Evolutionary conservation across 2,888 invertebrate species (phyloP).

Genomic region (Coenonympha arcania): DNA sequence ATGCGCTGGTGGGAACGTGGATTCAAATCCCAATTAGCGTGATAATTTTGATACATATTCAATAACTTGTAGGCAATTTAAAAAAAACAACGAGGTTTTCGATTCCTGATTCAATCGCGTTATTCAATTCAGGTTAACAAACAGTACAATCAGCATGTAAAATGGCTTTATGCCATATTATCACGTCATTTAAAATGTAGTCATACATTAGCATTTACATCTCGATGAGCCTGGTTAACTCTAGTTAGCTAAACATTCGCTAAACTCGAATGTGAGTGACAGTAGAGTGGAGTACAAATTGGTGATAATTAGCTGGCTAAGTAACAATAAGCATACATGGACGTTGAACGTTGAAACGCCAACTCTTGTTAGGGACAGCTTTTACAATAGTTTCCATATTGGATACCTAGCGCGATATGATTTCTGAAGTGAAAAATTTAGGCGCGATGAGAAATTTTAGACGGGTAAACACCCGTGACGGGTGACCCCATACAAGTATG

Average conservation of each 20-base stretch:
- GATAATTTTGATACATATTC: too few species aligned
- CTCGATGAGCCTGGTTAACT: slow-evolving; percentile 10
- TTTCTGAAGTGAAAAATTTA: too few species aligned
- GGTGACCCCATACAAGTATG: too few species aligned
- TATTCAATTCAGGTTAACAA: too few species aligned
- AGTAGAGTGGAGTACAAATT: slow-evolving; percentile 16
- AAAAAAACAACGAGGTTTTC: too few species aligned
- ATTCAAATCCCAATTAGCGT: too few species aligned
- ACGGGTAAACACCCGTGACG: too few species aligned
- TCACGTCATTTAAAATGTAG: slow-evolving; percentile 1
- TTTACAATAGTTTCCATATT: neutral
- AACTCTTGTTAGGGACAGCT: neutral
- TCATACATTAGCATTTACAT: slow-evolving; percentile 17
- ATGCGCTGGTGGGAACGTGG: too few species aligned
- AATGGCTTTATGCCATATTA: neutral
- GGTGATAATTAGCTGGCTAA: slow-evolving; percentile 15
- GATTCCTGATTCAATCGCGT: too few species aligned
- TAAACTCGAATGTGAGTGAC: slow-evolving; percentile 16
- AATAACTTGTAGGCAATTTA: too few species aligned
- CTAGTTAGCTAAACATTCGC: slow-evolving; percentile 14
- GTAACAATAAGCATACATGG: slow-evolving; percentile 9
- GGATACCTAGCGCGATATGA: too few species aligned
- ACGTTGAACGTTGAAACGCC: slow-evolving; percentile 1
- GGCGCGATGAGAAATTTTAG: too few species aligned
- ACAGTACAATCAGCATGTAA: neutral